phyloP scores from a whole-genome alignment of 2,113 vertebrate species.

The Brachyhypopomus gauderio region DNA sequence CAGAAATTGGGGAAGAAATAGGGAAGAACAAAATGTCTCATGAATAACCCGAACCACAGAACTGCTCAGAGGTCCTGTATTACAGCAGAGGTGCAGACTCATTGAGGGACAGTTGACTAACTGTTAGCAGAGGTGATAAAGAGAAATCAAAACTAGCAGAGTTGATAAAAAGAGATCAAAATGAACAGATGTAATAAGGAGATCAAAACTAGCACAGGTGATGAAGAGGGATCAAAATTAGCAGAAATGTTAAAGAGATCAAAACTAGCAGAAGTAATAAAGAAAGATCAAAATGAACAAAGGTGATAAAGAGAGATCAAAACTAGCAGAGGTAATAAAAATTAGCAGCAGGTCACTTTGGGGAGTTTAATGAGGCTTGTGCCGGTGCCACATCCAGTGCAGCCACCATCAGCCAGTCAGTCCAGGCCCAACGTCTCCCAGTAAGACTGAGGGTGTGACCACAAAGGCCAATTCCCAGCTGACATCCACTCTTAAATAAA shows the following conservation, averaged over 20 bases:
- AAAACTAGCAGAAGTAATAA: too few relatives aligned
- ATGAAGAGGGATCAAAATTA: too few relatives aligned
- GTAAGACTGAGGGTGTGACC: conserved; percentile 11
- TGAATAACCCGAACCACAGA: conserved; percentile 16
- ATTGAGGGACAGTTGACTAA: conserved; percentile 6
- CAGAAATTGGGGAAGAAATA: conserved; percentile 3
- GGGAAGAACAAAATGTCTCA: not conserved
- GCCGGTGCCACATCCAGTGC: conserved; percentile 24
- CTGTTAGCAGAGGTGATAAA: not conserved
- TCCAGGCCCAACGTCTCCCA: conserved; percentile 31
- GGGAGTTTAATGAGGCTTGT: conserved; percentile 51
- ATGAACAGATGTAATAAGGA: too few relatives aligned
- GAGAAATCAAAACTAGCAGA: too few relatives aligned
- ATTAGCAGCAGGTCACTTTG: conserved; percentile 58
- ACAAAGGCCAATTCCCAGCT: conserved; percentile 33
- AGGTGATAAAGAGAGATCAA: too few relatives aligned
- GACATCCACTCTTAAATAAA: conserved; percentile 62
- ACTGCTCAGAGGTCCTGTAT: conserved; percentile 27
- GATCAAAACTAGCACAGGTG: too few relatives aligned
- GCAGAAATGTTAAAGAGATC: too few relatives aligned
- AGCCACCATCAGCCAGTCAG: conserved; percentile 40
- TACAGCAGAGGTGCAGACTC: conserved; percentile 24
- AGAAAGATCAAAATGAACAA: too few relatives aligned
- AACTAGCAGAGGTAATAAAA: not conserved
- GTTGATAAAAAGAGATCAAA: too few relatives aligned